phyloP scores from a whole-genome alignment of 2,888 invertebrate species.

The Campoplex nolae region DNA sequence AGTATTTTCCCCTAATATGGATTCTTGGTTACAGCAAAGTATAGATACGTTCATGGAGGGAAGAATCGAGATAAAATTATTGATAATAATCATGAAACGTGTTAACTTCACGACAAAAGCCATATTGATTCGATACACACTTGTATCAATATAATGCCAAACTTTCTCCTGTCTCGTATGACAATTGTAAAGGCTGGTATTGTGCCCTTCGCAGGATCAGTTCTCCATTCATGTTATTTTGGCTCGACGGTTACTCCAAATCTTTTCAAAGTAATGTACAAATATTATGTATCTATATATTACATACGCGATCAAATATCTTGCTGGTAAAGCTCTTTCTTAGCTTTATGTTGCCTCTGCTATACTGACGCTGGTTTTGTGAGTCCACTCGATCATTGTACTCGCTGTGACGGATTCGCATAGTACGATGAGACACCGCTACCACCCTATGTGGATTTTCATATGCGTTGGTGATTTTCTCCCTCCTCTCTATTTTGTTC shows the following conservation, averaged over 20 bases:
- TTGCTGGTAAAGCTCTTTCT: constrained; percentile 10
- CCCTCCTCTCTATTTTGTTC: background rate
- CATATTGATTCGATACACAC: constrained; percentile 20
- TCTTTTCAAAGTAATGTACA: constrained; percentile 49
- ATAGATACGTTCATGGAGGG: background rate
- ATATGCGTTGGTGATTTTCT: constrained; percentile 28
- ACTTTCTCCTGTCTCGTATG: constrained; percentile 38
- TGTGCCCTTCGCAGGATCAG: constrained; percentile 46
- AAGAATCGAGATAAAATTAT: background rate
- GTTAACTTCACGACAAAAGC: background rate
- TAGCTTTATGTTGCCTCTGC: constrained; percentile 15
- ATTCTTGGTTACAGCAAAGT: background rate
- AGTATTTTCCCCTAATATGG: background rate
- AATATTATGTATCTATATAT: background rate
- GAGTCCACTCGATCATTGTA: constrained; percentile 64
- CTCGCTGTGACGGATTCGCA: constrained; percentile 60
- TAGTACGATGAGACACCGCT: constrained; percentile 23
- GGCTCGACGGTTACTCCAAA: constrained; percentile 44
- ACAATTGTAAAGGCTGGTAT: constrained; percentile 59
- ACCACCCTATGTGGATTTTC: constrained; percentile 11
- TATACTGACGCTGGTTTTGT: constrained; percentile 52
- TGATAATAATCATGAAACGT: constrained; percentile 28
- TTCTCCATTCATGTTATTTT: constrained; percentile 58
- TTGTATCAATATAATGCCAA: constrained; percentile 38
- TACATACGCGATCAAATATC: background rate